phyloP scores from a whole-genome alignment of 2,797 vertebrate genomes.

The Chelidonichthys spinosus region DNA sequence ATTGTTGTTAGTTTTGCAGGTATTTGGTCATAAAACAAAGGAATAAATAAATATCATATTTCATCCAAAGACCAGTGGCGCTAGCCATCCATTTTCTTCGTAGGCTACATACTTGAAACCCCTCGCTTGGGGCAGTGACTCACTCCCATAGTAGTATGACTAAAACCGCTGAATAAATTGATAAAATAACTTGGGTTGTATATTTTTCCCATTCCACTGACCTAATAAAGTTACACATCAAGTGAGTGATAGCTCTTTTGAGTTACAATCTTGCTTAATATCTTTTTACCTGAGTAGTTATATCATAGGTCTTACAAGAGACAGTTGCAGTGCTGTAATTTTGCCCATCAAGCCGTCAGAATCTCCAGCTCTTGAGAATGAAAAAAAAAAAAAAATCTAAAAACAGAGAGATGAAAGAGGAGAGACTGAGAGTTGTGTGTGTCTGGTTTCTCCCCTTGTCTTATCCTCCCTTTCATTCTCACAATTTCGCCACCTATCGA shows the following conservation, averaged over 20 bases:
- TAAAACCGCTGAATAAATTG: not conserved
- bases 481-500: slow-evolving; percentile 58
- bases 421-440: slow-evolving; percentile 64
- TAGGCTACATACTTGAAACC: no score
- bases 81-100: no score
- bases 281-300: slow-evolving; percentile 9
- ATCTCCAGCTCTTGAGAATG: slow-evolving; percentile 61
- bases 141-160: not conserved
- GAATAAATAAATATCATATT: no score
- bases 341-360: slow-evolving; percentile 50
- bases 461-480: slow-evolving; percentile 44
- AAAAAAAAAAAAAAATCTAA: slow-evolving; percentile 73
- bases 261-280: not conserved
- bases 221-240: not conserved
- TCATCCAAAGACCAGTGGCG: no score
- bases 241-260: slow-evolving; percentile 4
- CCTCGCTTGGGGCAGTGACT: no score
- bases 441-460: slow-evolving; percentile 50
- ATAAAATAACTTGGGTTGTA: not conserved
- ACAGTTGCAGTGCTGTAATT: slow-evolving; percentile 62
- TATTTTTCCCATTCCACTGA: not conserved
- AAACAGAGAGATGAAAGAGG: slow-evolving; percentile 80
- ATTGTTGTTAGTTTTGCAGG: no score
- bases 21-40: no score
- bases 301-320: slow-evolving; percentile 44